Evolutionary conservation across 2,888 invertebrate genomes (phyloP).

Genomic region (Melanophora roralis): DNA sequence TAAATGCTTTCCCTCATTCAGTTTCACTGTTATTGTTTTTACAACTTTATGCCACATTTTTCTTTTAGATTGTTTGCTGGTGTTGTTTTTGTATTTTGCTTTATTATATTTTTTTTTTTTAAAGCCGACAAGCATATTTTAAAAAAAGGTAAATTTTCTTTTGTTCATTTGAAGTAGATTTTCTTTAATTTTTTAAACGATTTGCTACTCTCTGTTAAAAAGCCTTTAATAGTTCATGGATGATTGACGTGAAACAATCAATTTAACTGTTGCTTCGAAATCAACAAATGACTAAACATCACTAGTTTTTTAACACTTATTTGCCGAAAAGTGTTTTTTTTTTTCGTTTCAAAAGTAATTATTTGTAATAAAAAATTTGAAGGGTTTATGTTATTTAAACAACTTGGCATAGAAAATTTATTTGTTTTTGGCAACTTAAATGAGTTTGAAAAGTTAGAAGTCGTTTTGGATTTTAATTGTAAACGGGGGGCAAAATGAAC

Average conservation of each 20-base stretch:
- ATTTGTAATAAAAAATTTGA: no score
- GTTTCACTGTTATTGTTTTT: slow-evolving; percentile 41
- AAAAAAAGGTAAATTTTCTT: slow-evolving; percentile 1
- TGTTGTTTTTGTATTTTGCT: background rate
- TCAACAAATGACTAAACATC: background rate
- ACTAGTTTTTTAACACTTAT: background rate
- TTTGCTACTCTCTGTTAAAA: slow-evolving; percentile 21
- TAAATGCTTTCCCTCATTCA: slow-evolving; percentile 10
- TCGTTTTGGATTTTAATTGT: no score
- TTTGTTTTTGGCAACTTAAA: no score
- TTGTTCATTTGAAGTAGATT: background rate
- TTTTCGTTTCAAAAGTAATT: no score
- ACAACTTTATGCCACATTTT: slow-evolving; percentile 39
- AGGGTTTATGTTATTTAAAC: no score
- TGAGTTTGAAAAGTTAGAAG: no score
- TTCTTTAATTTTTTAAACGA: background rate
- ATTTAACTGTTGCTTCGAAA: slow-evolving; percentile 17
- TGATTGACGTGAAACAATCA: slow-evolving; percentile 27
- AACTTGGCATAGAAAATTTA: no score
- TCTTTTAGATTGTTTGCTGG: background rate
- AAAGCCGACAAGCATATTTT: background rate
- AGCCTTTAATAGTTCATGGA: background rate
- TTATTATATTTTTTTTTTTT: background rate
- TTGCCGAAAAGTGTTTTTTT: no score
- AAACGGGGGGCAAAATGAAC: no score